Percentiles rank a stretch among this genome's conserved stretches.
Conservation (phyloP, 2,888 invertebrate species). For the Drosophila peninsularis region DNA sequence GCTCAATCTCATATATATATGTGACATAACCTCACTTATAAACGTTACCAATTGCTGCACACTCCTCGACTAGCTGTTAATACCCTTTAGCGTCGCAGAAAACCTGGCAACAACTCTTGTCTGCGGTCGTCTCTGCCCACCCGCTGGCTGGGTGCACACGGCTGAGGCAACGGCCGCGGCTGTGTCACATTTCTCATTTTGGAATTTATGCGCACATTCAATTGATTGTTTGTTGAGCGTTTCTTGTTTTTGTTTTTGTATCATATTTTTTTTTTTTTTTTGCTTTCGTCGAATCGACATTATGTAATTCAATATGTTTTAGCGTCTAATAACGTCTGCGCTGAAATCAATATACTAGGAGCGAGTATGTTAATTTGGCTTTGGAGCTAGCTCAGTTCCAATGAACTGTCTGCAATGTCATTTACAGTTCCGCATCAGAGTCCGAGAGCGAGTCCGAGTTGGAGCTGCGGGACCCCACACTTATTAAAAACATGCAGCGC, state of each 20-base stretch:
- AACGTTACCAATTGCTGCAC: not conserved
- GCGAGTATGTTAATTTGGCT: slow-evolving; percentile 44
- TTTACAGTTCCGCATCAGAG: slow-evolving; percentile 58
- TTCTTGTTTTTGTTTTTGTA: not conserved
- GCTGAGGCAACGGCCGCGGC: slow-evolving; percentile 24
- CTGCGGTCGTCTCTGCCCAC: slow-evolving; percentile 39
- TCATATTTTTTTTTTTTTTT: not conserved
- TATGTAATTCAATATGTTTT: slow-evolving; percentile 65
- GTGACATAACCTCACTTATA: no score
- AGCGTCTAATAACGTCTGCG: slow-evolving; percentile 52
- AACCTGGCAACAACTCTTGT: slow-evolving; percentile 22
- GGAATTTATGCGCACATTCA: slow-evolving; percentile 70
- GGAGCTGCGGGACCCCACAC: slow-evolving; percentile 76
- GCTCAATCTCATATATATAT: not conserved
- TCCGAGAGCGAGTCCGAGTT: not conserved
- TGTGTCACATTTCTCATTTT: slow-evolving; percentile 69
- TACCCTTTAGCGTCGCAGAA: not conserved
- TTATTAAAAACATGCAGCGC: slow-evolving; percentile 69
- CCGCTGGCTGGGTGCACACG: slow-evolving; percentile 46
- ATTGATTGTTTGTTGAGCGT: slow-evolving; percentile 71
- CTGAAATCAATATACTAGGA: slow-evolving; percentile 59
- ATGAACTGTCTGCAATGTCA: slow-evolving; percentile 72
- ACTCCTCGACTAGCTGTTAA: not conserved
- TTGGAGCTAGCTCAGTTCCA: slow-evolving; percentile 37
- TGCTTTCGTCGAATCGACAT: slow-evolving; percentile 32